Base-by-base conservation (phyloP, 2,888 invertebrate species). In the Drosophila acutilabella region DNA sequence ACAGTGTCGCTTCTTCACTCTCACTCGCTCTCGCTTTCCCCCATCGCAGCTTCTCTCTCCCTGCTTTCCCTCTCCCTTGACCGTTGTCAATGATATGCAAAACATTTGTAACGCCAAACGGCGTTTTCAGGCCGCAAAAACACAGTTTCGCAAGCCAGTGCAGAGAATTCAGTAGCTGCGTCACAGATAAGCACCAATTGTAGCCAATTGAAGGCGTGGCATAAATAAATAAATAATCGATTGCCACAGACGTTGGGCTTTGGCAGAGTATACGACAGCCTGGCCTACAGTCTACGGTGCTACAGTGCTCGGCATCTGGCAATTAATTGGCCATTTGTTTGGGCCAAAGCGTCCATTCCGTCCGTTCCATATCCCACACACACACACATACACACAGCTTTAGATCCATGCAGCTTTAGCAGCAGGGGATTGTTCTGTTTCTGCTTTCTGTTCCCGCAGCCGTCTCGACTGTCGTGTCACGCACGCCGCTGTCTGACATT, bases 151-250 rank as follows among this genome's bases (percentile, higher is more conserved):
- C 52, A 33, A 38, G n/a, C 51, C 20, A 50, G 26, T 7, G 42
- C 33, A 7, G 4, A 57, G 16, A 40, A 38, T 0, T 41, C 50
- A 60, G 42, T n/a, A 50, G 20, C 44, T 53, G 58, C 54, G 67
- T 44, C 78, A 62, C 56, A 77, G 85, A 87, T 87, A 84, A 87
- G 85, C 88, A 74, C 61, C 87, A 80, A 86, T 86, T 82, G 78
- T 83, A 83, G 78, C 78, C 83, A 87, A 87, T 87, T 82, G 75
- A 75, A 79, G 79, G 78, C 75, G 75, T 80, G 81, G 78, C 80
- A 81, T 87, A 85, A 88, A 87, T 85, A 85, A 88, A 87, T 83
- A 87, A 87, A 84, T 81, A 83, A 85, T 88, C 83, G 83, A 83
- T 87, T 75, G 80, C 76, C 59, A 54, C 54, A 60, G 56, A 45